Evolutionary conservation across 2,888 invertebrate species (phyloP).

Genomic region (Orthonychiurus folsomi): DNA sequence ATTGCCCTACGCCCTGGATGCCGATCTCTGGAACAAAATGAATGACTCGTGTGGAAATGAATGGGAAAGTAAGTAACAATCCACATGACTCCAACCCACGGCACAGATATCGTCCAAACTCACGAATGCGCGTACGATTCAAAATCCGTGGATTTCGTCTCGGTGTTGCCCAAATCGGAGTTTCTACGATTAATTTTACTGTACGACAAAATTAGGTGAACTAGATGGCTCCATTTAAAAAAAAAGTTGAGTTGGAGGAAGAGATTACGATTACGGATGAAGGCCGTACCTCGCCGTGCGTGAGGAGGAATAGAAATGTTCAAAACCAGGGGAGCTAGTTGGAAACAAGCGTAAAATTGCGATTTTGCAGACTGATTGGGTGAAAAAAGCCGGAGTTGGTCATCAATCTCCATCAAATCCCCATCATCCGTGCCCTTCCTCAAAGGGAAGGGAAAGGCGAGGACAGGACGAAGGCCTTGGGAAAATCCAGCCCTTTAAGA

Average conservation of each 20-base stretch:
- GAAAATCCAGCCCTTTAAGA: neutral
- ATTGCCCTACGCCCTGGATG: too few relatives aligned
- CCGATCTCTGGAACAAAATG: too few relatives aligned
- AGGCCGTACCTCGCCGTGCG: too few relatives aligned
- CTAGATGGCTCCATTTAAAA: neutral
- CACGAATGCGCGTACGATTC: too few relatives aligned
- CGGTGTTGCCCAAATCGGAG: neutral
- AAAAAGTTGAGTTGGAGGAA: too few relatives aligned
- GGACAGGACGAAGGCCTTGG: neutral
- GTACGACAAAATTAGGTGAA: neutral
- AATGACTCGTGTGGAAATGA: too few relatives aligned
- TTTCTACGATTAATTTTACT: neutral
- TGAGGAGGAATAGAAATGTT: slow-evolving; percentile 12
- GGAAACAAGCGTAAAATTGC: slow-evolving; percentile 40
- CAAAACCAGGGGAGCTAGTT: neutral
- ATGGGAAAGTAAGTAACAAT: too few relatives aligned
- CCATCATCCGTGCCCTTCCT: slow-evolving; percentile 29
- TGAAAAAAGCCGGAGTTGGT: slow-evolving; percentile 25
- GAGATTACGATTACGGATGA: neutral
- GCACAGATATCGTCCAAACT: too few relatives aligned
- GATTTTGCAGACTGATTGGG: slow-evolving; percentile 38
- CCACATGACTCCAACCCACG: too few relatives aligned
- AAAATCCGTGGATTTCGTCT: neutral
- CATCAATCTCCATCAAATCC: slow-evolving; percentile 40
- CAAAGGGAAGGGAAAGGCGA: neutral